These are phyloP conservation scores for Hydrozoanthus tunicans DNA, from an alignment of 64 coral and sea anemone genomes.

Conservation along the genomic window DNA sequence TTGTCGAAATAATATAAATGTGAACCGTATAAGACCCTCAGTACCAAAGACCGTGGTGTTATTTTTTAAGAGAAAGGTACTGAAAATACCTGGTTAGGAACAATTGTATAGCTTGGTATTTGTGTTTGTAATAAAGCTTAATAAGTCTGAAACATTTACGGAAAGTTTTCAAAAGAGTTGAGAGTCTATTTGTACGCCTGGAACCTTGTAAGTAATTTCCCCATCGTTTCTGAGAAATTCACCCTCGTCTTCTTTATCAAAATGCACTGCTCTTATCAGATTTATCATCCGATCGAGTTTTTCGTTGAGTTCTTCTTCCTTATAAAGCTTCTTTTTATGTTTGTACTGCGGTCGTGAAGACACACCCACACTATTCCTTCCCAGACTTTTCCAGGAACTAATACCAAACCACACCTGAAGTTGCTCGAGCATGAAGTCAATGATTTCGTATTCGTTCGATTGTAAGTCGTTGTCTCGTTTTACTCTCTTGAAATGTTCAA, in stretches of 20 bases:
- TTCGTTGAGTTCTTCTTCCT: slow-evolving; percentile 62
- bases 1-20: too few relatives aligned
- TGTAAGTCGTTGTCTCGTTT: slow-evolving; percentile 89
- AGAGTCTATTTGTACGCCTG: background rate
- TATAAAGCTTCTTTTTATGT: slow-evolving; percentile 16
- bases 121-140: background rate
- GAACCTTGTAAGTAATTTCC: slow-evolving; percentile 72
- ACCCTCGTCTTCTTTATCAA: slow-evolving; percentile 61
- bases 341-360: slow-evolving; percentile 37
- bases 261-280: slow-evolving; percentile 76
- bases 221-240: slow-evolving; percentile 87
- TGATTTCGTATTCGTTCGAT: slow-evolving; percentile 94
- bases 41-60: too few relatives aligned
- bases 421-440: slow-evolving; percentile 91
- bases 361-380: slow-evolving; percentile 63
- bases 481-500: slow-evolving; percentile 89
- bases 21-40: too few relatives aligned
- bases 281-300: slow-evolving; percentile 69
- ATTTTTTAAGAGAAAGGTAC: too few relatives aligned
- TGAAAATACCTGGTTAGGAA: background rate
- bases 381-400: slow-evolving; percentile 27
- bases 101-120: background rate
- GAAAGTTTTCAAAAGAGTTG: background rate
- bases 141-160: background rate
- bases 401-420: slow-evolving; percentile 80